Base-by-base conservation (phyloP, 2,113 vertebrate species). In the Callocephalon fimbriatum region DNA sequence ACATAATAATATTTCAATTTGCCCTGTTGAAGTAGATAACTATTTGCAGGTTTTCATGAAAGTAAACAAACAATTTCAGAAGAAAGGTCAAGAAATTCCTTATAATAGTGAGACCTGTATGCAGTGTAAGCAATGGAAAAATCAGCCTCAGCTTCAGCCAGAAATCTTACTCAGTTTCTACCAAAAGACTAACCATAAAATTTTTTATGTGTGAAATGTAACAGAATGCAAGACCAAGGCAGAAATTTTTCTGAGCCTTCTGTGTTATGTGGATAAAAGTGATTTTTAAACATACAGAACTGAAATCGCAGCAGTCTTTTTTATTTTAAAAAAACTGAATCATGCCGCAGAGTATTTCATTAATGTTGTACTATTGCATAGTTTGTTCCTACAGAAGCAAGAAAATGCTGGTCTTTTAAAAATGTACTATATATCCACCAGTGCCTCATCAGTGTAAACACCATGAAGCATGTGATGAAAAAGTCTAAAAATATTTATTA, bases 1-100 rank as follows among this genome's bases (percentile, higher is more conserved):
- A 75, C 54, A 84, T 82, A 86, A 93, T 79, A 95, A 92, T 96
- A 91, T 94, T 96, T 97, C 67, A 85, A 48, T 92, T 93, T 94
- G 21, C 85, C 62, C 76, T 79, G 40, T 58, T 96, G 62, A 66
- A 93, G 40, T 62, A 77, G 59, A 29, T 80, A 86, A 73, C 19
- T 81, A 25, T 88, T 85, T 94, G 42, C 74, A 93, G 80, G 51
- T 91, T 92, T 96, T 91, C 68, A 56, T 54, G 54, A 66, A 66
- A 90, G 42, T 53, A 93, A 96, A 80, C 32, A 86, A 91, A 65
- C 23, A 80, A 25, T 65, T 74, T 88, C 74, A 61, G 59, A 88
- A 83, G 38, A 85, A 92, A 93, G 37, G 8, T 35, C 3, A 54
- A 68, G 40, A 70, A 75, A 63, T 86, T 73, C 22, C 45, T 86